Base-by-base conservation (phyloP, 1,140 invertebrate genomes). In the Coelopa frigida region DNA sequence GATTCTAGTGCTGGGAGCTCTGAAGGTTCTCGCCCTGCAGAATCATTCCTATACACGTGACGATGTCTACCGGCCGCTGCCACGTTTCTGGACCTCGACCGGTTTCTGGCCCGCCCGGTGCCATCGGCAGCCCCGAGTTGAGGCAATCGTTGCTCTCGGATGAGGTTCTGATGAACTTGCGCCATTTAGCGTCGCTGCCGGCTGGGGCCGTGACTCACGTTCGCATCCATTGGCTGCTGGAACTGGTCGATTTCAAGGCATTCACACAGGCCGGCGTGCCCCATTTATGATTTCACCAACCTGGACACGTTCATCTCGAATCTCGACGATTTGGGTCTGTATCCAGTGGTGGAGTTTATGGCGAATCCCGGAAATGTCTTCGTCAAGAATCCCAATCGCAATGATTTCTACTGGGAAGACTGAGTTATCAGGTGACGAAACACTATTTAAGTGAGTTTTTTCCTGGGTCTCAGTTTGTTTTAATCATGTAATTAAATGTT, bases 141-240 rank as follows among this genome's bases (percentile, higher is more conserved):
- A 50, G 44, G 7, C n/a, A 18, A 5, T 50, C 74, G 58, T 62
- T 81, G 27, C 52, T 72, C 7, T 70, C 73, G 10, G 36, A 59
- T 3, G 76, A 77, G 43, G 70, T 78, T 57, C 59, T 65, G 42
- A 60, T 75, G 26, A 80, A 82, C 61, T 57, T 82, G 6, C 73
- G 74, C 3, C 61, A 76, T 35, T 74, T 83, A 51, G 72, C 74
- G 14, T 68, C 78, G 1, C 46, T 82, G 22, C 79, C 80, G 1
- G 64, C 70, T 42, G 53, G 65, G 8, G 77, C 71, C 2, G 71
- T 81, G 20, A 54, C 63, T 32, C 75, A 79, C 45, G 70, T 82
- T 36, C 66, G 81, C 46, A 75, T 82, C 29, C 81, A 83, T 61
- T 83, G 79, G 78, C 61, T 83, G 21, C 55, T 82, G n/a, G 73